A percentile compares a stretch with the other conserved stretches of the same genome.
Conservation (phyloP, 1,140 invertebrate genomes). For the Drosophila pectinifera region DNA sequence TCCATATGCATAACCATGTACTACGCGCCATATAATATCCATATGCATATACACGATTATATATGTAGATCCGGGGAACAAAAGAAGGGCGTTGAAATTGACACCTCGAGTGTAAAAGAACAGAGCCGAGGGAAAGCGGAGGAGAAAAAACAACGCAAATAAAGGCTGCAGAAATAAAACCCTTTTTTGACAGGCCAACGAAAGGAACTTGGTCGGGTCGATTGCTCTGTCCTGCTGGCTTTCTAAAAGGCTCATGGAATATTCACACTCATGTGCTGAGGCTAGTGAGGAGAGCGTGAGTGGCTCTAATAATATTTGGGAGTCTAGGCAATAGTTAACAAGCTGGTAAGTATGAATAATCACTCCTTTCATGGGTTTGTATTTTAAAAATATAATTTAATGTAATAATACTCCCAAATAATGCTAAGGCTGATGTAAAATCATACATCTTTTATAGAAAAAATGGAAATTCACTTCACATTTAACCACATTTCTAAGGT, state of each 20-base stretch:
- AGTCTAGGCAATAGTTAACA: background rate
- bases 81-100: slow-evolving; percentile 82
- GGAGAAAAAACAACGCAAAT: slow-evolving; percentile 31
- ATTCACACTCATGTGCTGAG: slow-evolving; percentile 26
- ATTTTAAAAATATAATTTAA: too few relatives aligned
- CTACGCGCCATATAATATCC: slow-evolving; percentile 39
- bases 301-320: background rate
- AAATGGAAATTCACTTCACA: too few relatives aligned
- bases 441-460: too few relatives aligned
- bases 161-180: slow-evolving; percentile 57
- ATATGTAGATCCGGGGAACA: slow-evolving; percentile 57
- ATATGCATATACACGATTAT: slow-evolving; percentile 37
- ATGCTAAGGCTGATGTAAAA: too few relatives aligned
- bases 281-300: slow-evolving; percentile 27
- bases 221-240: slow-evolving; percentile 49
- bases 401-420: too few relatives aligned
- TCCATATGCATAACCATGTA: slow-evolving; percentile 51
- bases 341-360: too few relatives aligned
- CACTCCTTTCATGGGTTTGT: fast-evolving
- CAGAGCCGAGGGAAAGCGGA: too few relatives aligned
- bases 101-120: slow-evolving; percentile 79
- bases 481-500: background rate
- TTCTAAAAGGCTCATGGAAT: slow-evolving; percentile 49
- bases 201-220: slow-evolving; percentile 49
- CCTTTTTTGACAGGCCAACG: slow-evolving; percentile 59